These are phyloP conservation scores for Halcyon smyrnensis DNA, from an alignment of 2,797 vertebrate species.

Conservation along the genomic window DNA sequence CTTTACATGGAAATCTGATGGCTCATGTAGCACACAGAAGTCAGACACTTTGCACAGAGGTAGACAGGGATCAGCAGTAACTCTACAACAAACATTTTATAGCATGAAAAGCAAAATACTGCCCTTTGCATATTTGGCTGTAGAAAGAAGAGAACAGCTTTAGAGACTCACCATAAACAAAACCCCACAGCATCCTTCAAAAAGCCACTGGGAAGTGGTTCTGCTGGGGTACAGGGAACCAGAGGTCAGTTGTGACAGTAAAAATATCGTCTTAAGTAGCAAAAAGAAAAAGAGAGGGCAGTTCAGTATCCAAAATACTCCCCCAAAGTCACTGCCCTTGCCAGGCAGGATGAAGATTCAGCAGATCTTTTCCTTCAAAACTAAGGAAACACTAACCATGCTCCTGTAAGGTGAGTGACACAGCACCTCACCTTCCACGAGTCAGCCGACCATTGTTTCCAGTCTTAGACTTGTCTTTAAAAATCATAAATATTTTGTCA, in stretches of 20 bases:
- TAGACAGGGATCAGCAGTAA: not conserved
- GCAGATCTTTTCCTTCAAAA: not conserved
- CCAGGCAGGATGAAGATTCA: not conserved
- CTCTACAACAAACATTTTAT: not conserved
- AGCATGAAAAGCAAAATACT: not conserved
- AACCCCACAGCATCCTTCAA: not conserved
- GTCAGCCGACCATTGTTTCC: not conserved
- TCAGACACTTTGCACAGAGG: not conserved
- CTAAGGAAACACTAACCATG: fast-evolving
- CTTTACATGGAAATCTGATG: not conserved
- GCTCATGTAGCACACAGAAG: not conserved
- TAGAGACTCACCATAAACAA: not conserved
- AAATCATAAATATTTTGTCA: not conserved
- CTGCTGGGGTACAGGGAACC: not conserved
- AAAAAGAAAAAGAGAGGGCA: not conserved
- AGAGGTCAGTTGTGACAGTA: not conserved
- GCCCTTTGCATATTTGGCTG: not conserved
- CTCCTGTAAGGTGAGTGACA: not conserved
- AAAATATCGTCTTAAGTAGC: not conserved
- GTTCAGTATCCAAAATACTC: not conserved
- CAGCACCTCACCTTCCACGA: not conserved
- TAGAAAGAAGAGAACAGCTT: not conserved
- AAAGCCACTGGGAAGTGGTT: not conserved
- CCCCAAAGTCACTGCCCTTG: not conserved
- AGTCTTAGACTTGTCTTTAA: not conserved